Base-by-base conservation (phyloP, 2,797 vertebrate species). In the Taenioides sp. region DNA sequence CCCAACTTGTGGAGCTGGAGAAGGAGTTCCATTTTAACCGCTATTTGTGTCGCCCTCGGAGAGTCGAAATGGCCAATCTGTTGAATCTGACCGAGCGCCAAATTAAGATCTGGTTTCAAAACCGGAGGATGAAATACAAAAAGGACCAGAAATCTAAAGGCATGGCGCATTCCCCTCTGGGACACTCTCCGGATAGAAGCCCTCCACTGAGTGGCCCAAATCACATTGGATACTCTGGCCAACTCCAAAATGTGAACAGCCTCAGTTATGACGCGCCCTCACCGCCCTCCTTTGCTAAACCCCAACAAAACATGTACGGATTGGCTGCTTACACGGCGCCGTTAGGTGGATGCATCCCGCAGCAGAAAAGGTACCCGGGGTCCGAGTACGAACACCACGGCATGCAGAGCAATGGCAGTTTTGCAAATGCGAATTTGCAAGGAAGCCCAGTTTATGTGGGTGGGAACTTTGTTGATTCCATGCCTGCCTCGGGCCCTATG, bases 21-120 rank as follows among this genome's bases (percentile, higher is more conserved):
- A 99, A 99, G 91, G 98, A 99, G 86, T 99, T 99, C 69, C 98
- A 99, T 90, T 99, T 99, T 90, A 99, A 99, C 89, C 97, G 98
- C 73, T 99, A 99, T 82, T 91, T 99, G 50, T 99, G 98, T 88
- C 96, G 98, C 79, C 98, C 98, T 1, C 95, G 98, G 84, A 91
- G 98, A 70, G 97, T 99, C 89, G 98, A 99, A 77, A 99, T 99
- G 97, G 98, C 98, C 62, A 99, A 99, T 87, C 91, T 99, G 75
- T 94, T 99, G 75, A 99, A 98, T 87, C 96, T 99, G 84, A 99
- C 97, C 23, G 98, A 99, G 91, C 95, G 98, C 58, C 98, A 99
- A 92, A 99, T 99, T 87, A 99, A 99, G 94, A 99, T 99, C 92
- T 99, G 98, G 98, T 99, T 99, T 93, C 98, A 99, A 90, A 99